Evolutionary conservation across 2,113 vertebrate genomes (phyloP), one percentile per base, ranked within the genome.

Genomic region (Gambusia holbrooki): DNA sequence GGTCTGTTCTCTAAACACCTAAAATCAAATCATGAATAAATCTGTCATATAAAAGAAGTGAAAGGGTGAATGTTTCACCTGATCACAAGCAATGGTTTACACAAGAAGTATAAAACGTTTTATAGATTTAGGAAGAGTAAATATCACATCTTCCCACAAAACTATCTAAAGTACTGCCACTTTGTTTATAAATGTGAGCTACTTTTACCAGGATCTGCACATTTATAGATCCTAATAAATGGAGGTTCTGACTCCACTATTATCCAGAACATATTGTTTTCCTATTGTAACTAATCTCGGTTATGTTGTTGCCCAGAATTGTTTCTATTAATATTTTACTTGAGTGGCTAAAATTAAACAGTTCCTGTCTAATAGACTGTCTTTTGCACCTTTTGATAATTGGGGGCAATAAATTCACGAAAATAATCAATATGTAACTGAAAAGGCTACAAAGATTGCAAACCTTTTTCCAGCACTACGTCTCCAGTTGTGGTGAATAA

Each of bases 311-410:
- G 42, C 4, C 25, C 14, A 65, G 0, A 60, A 27, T 66, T 3
- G 5, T 35, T 61, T 51, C 28, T 40, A 60, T 73, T 33, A 15
- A 29, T 30, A 1, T 60, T 71, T 79, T 63, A 74, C 71, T 73
- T 71, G 61, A 17, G 42, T 37, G 17, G 0, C 4, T 32, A 4
- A 72, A 6, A 66, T 71, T 17, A 78, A 69, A 74, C 58, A 60
- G 30, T 42, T 22, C 14, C 2, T 30, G 35, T 9, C 15, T 37
- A 51, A 27, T 13, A 27, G 14, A 65, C 54, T 75, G 28, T 62
- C 64, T 75, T 80, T 74, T 78, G 66, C 48, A 76, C 67, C 3
- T 3, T 66, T 33, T 67, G 70, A 81, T 79, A 62, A 76, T 70
- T 67, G 25, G 67, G 19, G 19, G 37, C 29, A 54, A 75, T 82